Evolutionary conservation across 2,888 invertebrate genomes (phyloP), one percentile per base, ranked within the genome.

Genomic region (Pristionchus entomophagus): DNA sequence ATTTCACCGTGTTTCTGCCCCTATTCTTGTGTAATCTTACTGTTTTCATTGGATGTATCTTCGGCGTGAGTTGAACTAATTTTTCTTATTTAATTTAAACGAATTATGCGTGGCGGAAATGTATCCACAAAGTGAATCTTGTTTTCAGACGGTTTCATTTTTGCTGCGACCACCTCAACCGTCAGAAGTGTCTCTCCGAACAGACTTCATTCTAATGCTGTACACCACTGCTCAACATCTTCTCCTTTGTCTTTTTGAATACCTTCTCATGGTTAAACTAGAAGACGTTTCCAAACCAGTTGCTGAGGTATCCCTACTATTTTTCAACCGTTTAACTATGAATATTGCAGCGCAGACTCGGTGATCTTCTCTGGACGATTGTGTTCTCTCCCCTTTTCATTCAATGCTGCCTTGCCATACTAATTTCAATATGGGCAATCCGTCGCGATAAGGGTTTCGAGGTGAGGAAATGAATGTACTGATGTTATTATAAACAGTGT

Each of bases 371-470:
- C 22, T 95, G 95, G 95, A 91, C 94, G 73, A 97, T 99, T 82
- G 94, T 95, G 45, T 95, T 95, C 94, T 97, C 98, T 94, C 99
- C 99, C 17, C 95, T 99, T 88, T 97, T 99, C 94, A 97, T 98
- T 94, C 97, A 98, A 93, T 97, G 97, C 88, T 96, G 99, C 91
- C 96, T 98, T 56, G 98, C 98, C 86, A 97, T 99, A 92, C 97
- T 97, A 81, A 97, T 98, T 88, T 98, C 96, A 94, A 97, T 99
- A 92, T 99, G 99, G 99, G 97, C 98, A 82, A 97, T 99, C 29
- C 97, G 98, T 94, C 98, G 99, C 94, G 98, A 99, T 94, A 96
- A 98, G 86, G 97, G 97, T 38, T 98, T 98, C 95, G 99, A 99
- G 95, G 96, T 96, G n/a, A 45, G 45, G 14, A 14, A 45, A n/a